Conservation (phyloP, 2,888 invertebrate species). For the Peribatodes rhomboidaria region DNA sequence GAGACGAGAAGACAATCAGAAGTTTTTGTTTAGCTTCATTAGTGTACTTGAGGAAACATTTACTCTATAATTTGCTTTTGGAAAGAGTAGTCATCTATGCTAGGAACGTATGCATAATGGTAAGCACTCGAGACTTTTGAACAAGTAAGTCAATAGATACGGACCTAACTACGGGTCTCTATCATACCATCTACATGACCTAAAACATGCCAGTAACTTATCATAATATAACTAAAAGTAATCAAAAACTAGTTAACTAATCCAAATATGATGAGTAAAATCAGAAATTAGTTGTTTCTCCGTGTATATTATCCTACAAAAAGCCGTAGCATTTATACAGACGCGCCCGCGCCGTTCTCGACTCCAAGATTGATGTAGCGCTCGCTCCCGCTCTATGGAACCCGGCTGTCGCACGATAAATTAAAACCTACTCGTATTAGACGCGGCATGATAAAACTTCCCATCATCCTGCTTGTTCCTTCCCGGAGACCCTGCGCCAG, state of each 20-base stretch:
- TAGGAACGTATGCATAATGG: background rate
- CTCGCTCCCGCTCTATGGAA: conserved; percentile 70
- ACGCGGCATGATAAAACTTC: conserved; percentile 72
- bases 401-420: conserved; percentile 84
- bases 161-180: background rate
- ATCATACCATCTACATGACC: background rate
- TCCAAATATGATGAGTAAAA: background rate
- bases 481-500: conserved; percentile 59
- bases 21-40: conserved; percentile 73
- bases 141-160: background rate
- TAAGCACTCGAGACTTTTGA: background rate
- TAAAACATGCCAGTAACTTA: background rate
- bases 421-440: conserved; percentile 81
- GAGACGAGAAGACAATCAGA: conserved; percentile 66
- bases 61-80: conserved; percentile 26
- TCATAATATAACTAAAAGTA: too few species aligned
- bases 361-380: conserved; percentile 78
- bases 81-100: conserved; percentile 4
- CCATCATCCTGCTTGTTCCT: conserved; percentile 72
- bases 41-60: conserved; percentile 51
- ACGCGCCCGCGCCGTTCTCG: conserved; percentile 30
- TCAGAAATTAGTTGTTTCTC: conserved; percentile 42
- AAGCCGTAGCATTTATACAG: conserved; percentile 39
- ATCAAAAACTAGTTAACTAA: background rate
- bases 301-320: conserved; percentile 61